These are phyloP conservation scores for Nothoprocta perdicaria DNA, from an alignment of 2,113 vertebrate species.

Conservation along the genomic window DNA sequence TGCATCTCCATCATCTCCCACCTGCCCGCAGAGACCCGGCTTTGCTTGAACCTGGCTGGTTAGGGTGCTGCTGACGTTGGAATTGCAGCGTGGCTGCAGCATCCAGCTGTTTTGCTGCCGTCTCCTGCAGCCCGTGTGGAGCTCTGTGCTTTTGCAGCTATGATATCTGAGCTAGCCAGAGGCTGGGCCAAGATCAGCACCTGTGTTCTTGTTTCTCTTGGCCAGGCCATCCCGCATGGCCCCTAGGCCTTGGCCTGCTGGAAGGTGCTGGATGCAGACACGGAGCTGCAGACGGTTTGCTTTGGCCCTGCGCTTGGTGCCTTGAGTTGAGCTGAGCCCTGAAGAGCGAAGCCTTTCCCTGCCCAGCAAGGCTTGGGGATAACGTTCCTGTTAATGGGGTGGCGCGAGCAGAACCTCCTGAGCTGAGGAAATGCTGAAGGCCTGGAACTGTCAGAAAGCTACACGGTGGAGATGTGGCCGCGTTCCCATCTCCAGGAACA, in stretches of 20 bases:
- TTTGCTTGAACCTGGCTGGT: background rate
- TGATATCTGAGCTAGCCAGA: background rate
- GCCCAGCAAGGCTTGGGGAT: background rate
- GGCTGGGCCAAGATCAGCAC: constrained; percentile 17
- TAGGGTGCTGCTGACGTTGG: background rate
- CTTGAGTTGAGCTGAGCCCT: background rate
- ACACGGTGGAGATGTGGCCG: background rate
- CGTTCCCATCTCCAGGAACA: background rate
- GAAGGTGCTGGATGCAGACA: background rate
- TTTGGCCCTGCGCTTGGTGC: background rate
- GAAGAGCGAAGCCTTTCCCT: background rate
- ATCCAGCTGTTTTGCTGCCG: background rate
- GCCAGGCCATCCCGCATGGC: accelerated
- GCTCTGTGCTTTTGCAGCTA: background rate
- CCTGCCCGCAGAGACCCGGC: background rate
- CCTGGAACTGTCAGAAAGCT: background rate
- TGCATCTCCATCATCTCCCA: background rate
- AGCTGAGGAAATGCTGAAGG: background rate
- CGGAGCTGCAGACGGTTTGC: background rate
- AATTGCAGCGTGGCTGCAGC: background rate
- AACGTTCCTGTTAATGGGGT: background rate
- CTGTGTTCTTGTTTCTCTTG: constrained; percentile 14
- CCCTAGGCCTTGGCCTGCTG: background rate
- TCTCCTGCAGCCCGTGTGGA: background rate
- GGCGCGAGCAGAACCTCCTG: background rate